Evolutionary conservation across 30 jellyfish, hydroid and myxozoan genomes (phyloP).

Genomic region (Morbakka virulenta): DNA sequence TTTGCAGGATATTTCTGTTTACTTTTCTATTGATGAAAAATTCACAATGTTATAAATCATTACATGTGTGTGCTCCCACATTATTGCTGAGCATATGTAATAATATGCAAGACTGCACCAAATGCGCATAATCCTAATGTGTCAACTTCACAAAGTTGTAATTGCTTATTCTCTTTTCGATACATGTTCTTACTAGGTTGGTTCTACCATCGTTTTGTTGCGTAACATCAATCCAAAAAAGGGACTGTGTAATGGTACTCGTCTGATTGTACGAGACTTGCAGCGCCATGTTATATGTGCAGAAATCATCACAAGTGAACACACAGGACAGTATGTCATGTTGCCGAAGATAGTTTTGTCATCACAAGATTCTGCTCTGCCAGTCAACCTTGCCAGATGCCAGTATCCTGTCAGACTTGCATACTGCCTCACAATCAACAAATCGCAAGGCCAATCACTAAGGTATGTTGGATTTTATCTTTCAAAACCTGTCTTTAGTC

Average conservation of each 20-base stretch:
- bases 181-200: background rate
- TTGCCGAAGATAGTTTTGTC: constrained; percentile 1
- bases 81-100: too few relatives aligned
- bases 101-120: too few relatives aligned
- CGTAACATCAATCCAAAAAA: constrained; percentile 18
- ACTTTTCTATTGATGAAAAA: too few relatives aligned
- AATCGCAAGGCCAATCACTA: too few relatives aligned
- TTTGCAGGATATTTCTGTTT: too few relatives aligned
- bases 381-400: background rate
- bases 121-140: too few relatives aligned
- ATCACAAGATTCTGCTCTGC: background rate
- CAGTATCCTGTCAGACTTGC: constrained; percentile 33
- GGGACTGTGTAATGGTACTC: constrained; percentile 46
- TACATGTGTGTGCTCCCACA: too few relatives aligned
- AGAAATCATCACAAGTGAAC: constrained; percentile 17
- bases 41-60: too few relatives aligned
- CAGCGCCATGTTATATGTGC: constrained; percentile 6
- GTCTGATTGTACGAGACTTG: constrained; percentile 16
- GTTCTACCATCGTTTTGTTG: constrained; percentile 6
- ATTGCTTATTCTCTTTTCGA: background rate
- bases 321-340: constrained; percentile 1
- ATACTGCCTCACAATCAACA: too few relatives aligned
- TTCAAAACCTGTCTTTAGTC: constrained; percentile 23
- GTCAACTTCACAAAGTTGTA: too few relatives aligned
- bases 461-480: constrained; percentile 30